phyloP scores from a whole-genome alignment of 2,113 vertebrate genomes.

The Bos taurus region DNA sequence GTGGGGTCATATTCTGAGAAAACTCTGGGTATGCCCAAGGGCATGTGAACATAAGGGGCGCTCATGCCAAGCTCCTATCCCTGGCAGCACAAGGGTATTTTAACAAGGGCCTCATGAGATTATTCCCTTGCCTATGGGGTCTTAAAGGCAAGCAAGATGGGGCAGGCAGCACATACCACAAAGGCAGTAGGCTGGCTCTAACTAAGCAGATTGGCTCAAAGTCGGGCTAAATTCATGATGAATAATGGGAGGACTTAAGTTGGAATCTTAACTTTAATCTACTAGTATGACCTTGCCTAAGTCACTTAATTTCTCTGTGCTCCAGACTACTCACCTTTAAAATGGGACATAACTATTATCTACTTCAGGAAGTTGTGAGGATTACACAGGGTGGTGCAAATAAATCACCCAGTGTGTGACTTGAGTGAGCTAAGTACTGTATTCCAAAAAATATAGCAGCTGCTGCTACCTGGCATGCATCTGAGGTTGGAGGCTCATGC shows the following conservation, averaged over 20 bases:
- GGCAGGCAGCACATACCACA: neutral
- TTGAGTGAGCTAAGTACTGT: neutral
- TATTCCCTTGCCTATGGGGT: neutral
- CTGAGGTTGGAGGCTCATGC: neutral
- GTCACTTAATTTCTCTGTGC: neutral
- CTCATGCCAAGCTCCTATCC: neutral
- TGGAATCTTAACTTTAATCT: neutral
- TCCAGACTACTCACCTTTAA: neutral
- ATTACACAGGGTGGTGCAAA: neutral
- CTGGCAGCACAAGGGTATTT: constrained; percentile 3
- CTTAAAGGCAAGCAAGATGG: neutral
- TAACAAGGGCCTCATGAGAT: constrained; percentile 21
- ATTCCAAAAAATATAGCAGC: neutral
- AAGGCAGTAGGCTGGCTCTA: neutral
- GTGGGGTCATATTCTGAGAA: neutral
- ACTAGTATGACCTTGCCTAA: neutral
- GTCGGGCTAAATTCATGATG: constrained; percentile 2
- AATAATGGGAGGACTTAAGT: neutral
- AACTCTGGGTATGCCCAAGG: neutral
- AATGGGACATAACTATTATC: neutral
- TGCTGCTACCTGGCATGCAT: neutral
- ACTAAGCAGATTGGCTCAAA: constrained; percentile 9
- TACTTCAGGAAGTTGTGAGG: neutral
- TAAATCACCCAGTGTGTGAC: neutral
- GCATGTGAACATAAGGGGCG: neutral